These are phyloP conservation scores for Melanotus villosus DNA, from an alignment of 2,888 invertebrate genomes.

Conservation along the genomic window DNA sequence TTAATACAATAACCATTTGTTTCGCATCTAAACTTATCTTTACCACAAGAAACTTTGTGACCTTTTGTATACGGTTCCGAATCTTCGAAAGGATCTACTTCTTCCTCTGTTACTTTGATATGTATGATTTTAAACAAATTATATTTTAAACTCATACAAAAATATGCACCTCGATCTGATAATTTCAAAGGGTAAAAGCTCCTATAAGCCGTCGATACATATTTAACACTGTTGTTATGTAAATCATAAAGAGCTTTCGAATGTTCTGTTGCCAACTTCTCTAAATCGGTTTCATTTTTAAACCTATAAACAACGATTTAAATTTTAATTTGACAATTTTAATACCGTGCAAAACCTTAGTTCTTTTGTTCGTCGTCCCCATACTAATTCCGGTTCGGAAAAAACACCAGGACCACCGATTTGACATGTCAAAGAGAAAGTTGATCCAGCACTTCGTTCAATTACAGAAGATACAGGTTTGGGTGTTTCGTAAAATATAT, in stretches of 20 bases:
- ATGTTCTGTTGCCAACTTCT: conserved; percentile 42
- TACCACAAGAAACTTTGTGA: conserved; percentile 12
- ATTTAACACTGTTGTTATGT: conserved; percentile 54
- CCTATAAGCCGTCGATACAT: conserved; percentile 58
- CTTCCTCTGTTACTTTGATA: conserved; percentile 53
- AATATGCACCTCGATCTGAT: conserved; percentile 62
- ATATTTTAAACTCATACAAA: conserved; percentile 64
- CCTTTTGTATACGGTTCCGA: no score
- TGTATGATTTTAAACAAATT: conserved; percentile 59
- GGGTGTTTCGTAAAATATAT: background rate
- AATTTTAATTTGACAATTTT: no score
- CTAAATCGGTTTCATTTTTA: conserved; percentile 24
- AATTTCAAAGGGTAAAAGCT: conserved; percentile 59
- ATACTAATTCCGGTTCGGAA: background rate
- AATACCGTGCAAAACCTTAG: no score
- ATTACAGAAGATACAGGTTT: background rate
- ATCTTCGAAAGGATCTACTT: background rate
- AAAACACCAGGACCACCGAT: background rate
- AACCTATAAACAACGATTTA: conserved; percentile 20
- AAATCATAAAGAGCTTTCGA: conserved; percentile 45
- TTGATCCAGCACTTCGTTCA: background rate
- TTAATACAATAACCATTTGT: conserved; percentile 67
- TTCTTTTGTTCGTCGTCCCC: conserved; percentile 22
- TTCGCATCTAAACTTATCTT: conserved; percentile 64
- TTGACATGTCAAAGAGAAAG: conserved; percentile 1